Evolutionary conservation across 2,888 invertebrate genomes (phyloP).

Genomic region (Ophraella communa): DNA sequence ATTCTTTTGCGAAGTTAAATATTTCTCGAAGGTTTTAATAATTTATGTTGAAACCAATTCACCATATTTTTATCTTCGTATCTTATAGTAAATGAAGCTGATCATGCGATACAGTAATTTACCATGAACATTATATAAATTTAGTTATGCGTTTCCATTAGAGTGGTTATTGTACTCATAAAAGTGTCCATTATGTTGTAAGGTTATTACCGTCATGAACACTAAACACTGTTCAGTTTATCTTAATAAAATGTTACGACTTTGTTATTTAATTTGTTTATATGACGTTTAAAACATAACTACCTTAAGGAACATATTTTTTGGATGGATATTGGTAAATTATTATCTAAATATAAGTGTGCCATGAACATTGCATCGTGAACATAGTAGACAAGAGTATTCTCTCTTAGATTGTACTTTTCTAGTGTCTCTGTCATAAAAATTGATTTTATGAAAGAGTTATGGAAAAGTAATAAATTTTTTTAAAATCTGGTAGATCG

Average conservation of each 20-base stretch:
- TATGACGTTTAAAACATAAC: not conserved
- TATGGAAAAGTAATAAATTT: too few species aligned
- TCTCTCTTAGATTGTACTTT: too few species aligned
- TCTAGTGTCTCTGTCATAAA: too few species aligned
- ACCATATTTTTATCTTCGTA: not conserved
- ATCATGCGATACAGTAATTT: constrained; percentile 14
- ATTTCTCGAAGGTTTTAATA: not conserved
- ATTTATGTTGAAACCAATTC: constrained; percentile 1
- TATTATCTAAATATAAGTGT: too few species aligned
- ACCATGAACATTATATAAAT: not conserved
- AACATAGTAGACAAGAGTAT: too few species aligned
- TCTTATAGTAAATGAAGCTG: constrained; percentile 1
- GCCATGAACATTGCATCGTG: too few species aligned
- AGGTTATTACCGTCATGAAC: not conserved
- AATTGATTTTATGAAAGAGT: too few species aligned
- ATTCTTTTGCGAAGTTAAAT: too few species aligned
- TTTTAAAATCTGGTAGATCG: too few species aligned
- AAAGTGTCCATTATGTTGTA: not conserved
- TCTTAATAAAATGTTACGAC: not conserved
- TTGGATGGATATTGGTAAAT: too few species aligned
- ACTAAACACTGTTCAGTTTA: not conserved
- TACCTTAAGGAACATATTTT: too few species aligned
- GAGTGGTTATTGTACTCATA: not conserved
- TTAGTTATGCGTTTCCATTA: not conserved
- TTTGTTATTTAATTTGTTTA: not conserved